Evolutionary conservation across 23 tunicate genomes (phyloP), one percentile per base, ranked within the genome.

Genomic region (Clavelina lepadiformis): DNA sequence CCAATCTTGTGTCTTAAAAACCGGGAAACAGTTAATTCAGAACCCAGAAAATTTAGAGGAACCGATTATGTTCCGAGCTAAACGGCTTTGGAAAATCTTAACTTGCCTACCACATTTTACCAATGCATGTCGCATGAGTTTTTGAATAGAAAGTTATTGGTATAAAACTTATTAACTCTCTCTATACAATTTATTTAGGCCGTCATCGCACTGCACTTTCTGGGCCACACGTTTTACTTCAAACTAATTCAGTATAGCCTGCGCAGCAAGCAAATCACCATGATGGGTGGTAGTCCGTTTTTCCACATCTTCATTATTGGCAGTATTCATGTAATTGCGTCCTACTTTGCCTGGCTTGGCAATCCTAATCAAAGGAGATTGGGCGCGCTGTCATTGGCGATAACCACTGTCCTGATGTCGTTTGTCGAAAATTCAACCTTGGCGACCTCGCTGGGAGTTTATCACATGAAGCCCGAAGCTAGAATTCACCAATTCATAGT

Each of bases 391-490:
- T 22, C 47, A 4, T 63, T 86, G 38, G 74, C 95, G 25, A 23
- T 65, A 11, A 28, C 58, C 13, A 86, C 85, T 13, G 56, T 61
- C 8, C 68, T 53, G 0, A 22, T 86, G 51, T 64, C 80, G 11
- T 5, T 78, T 38, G 29, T 63, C 27, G 95, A 86, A 58, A 59
- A 75, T 11, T 63, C 80, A 24, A 33, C 71, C 15, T 35, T 79
- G 8, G 74, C 95, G 13, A 71, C 85, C 0, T 71, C 80, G 0
- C 41, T 63, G 0, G 80, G 77, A 24, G 33, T 65, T 22, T 72
- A 63, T 25, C 85, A 72, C 34, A 78, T 86, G 85, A 65, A 50
- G 38, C 19, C 57, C 1, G 79, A 86, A 86, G 95, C 84, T 0
- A 63, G 64, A 41, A 35, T 77, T 49, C 95, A 86, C 46, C 83